phyloP scores from a whole-genome alignment of 1,140 invertebrate genomes.

The Scaptomyza pallida region DNA sequence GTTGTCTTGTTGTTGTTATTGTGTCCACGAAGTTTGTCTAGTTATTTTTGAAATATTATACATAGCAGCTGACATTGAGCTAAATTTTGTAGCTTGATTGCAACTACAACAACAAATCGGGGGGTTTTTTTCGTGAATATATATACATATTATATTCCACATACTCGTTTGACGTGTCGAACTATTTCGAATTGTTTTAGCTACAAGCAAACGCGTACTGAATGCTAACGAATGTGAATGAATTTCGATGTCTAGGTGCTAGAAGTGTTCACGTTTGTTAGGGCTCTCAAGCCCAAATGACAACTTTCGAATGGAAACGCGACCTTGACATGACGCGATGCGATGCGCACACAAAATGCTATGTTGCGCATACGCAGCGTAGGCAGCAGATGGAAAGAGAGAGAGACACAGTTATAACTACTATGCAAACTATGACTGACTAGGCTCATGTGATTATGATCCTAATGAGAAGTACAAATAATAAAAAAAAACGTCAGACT shows the following conservation, averaged over 20 bases:
- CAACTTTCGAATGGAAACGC: constrained; percentile 53
- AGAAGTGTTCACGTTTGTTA: constrained; percentile 7
- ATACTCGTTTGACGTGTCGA: constrained; percentile 23
- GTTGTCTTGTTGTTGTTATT: constrained; percentile 40
- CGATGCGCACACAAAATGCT: constrained; percentile 14
- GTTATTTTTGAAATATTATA: constrained; percentile 58
- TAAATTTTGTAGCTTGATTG: constrained; percentile 45
- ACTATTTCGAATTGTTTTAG: constrained; percentile 38
- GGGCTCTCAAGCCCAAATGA: constrained; percentile 16
- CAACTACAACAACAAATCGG: constrained; percentile 26
- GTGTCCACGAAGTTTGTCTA: background rate
- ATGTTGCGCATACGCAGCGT: constrained; percentile 66
- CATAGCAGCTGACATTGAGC: constrained; percentile 68
- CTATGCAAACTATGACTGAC: too few species aligned
- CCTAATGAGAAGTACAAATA: constrained; percentile 30
- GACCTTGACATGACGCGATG: constrained; percentile 60
- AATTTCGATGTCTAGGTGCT: constrained; percentile 2
- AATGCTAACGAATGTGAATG: constrained; percentile 2
- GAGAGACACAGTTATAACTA: too few species aligned
- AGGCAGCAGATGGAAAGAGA: background rate
- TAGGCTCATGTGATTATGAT: constrained; percentile 33
- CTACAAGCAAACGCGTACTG: constrained; percentile 15
- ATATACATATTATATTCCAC: constrained; percentile 22
- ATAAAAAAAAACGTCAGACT: constrained; percentile 7
- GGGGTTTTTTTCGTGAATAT: background rate